Base-by-base conservation (phyloP, 2,888 invertebrate genomes). In the Ethmia dodecea region DNA sequence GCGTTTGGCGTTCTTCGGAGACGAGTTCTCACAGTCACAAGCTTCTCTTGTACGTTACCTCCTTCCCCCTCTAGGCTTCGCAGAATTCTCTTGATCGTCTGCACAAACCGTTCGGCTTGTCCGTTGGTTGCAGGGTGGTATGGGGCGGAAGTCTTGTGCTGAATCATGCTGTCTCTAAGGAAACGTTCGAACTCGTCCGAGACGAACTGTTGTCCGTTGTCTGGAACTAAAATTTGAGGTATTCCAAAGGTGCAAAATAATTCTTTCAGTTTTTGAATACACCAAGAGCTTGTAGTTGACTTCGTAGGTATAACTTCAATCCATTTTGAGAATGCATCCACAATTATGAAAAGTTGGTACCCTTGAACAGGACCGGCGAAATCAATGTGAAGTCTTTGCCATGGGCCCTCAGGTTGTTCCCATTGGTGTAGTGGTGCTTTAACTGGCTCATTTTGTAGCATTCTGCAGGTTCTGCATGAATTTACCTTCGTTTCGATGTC, bases 301-400 rank as follows among this genome's bases (percentile, higher is more conserved):
- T 30, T 9, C 2, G 33, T 14, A 2, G 28, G 13, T 9, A 35
- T 30, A 5, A 41, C 39, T 32, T 41, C 40, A 6, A 40, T 43
- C 43, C 45, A 50, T 35, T 32, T 42, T 1, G 38, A 38, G 28
- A 35, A 45, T 5, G 40, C 37, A 34, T 47, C 42, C 1, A 43
- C 29, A 2, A 46, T 3, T 18, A 43, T 41, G 5, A 50, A 32
- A 33, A 48, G 45, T 2, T n/a, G 20, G 36, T 38, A 45, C 2
- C 40, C 38, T 5, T 34, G 25, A 25, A 39, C 46, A 14, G 46
- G 41, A 1, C 43, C 45, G 5, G 37, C 45, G 28, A 38, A 49
- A 33, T 50, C 45, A 1, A 50, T 18, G 26, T 50, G 42, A 13
- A 47, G 14, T 16, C 44, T 29, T 3, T 33, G 37, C 43, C 47